Percentiles rank a stretch among this genome's conserved stretches.
phyloP scores from a whole-genome alignment of 1,140 invertebrate species.

The Doryteuthis pealeii region DNA sequence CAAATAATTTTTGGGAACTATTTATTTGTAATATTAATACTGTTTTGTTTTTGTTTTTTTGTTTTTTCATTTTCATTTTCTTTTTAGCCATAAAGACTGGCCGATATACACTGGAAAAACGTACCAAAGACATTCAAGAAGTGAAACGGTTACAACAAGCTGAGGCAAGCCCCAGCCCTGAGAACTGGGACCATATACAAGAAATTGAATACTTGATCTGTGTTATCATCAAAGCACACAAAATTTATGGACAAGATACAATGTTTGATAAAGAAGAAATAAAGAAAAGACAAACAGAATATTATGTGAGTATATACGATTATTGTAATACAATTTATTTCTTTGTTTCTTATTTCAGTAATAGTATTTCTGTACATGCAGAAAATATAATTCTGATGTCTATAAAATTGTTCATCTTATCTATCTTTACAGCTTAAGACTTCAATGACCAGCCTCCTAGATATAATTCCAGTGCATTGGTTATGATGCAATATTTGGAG shows the following conservation, averaged over 20 bases:
- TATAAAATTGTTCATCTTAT: too few relatives aligned
- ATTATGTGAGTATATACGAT: background rate
- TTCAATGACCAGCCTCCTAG: too few relatives aligned
- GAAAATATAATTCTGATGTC: too few relatives aligned
- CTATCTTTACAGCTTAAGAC: too few relatives aligned
- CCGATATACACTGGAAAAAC: slow-evolving; percentile 55
- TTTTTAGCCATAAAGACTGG: slow-evolving; percentile 52
- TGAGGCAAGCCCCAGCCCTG: slow-evolving; percentile 1
- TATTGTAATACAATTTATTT: too few relatives aligned
- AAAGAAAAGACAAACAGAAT: background rate
- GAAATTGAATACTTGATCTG: background rate
- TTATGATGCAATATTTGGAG: too few relatives aligned
- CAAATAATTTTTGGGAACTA: too few relatives aligned
- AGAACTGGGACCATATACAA: background rate
- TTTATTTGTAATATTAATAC: too few relatives aligned
- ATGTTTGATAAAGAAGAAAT: background rate
- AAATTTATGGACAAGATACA: background rate
- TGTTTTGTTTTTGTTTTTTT: background rate
- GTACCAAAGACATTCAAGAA: slow-evolving; percentile 52
- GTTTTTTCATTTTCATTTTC: background rate
- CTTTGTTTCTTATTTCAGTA: too few relatives aligned
- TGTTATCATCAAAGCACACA: background rate
- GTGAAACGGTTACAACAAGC: slow-evolving; percentile 38
- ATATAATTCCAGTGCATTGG: too few relatives aligned
- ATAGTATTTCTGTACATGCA: too few relatives aligned